Percentiles rank a stretch among this genome's conserved stretches.
Evolutionary conservation across 2,113 vertebrate species (phyloP).

Genomic region (Saccopteryx leptura): DNA sequence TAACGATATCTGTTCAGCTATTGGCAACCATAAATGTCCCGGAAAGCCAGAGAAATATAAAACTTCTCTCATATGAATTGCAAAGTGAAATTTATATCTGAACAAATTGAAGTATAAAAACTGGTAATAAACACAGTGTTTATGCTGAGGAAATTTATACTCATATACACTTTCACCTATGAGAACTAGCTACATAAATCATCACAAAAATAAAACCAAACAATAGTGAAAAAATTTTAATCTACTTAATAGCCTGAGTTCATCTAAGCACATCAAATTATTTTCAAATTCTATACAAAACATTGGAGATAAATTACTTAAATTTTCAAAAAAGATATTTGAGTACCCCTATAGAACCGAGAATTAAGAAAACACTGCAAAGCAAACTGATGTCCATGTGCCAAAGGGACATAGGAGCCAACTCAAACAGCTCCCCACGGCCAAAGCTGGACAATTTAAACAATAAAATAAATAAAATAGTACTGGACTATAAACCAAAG

Average conservation of each 20-base stretch:
- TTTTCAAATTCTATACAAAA: slow-evolving; percentile 60
- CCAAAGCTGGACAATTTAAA: background rate
- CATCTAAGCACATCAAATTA: slow-evolving; percentile 31
- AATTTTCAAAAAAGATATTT: slow-evolving; percentile 37
- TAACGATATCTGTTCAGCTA: slow-evolving; percentile 63
- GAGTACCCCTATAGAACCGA: background rate
- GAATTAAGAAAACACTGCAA: background rate
- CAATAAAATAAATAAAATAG: slow-evolving; percentile 44
- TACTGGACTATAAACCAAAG: background rate
- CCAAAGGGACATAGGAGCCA: background rate
- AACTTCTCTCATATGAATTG: slow-evolving; percentile 65
- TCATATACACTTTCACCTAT: slow-evolving; percentile 26
- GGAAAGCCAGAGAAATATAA: slow-evolving; percentile 63
- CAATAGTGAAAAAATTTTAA: slow-evolving; percentile 34
- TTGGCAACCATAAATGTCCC: slow-evolving; percentile 32
- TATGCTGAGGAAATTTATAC: slow-evolving; percentile 56
- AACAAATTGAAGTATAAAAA: slow-evolving; percentile 51
- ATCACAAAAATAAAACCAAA: slow-evolving; percentile 25
- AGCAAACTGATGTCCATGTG: background rate
- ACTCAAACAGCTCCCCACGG: background rate
- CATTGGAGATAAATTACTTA: slow-evolving; percentile 8
- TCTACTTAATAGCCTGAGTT: background rate
- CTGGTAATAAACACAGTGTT: slow-evolving; percentile 33
- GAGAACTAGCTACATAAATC: slow-evolving; percentile 50
- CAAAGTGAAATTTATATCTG: slow-evolving; percentile 45